These are phyloP conservation scores for Sandelia bainsii DNA, from an alignment of 2,797 vertebrate species.

Conservation along the genomic window DNA sequence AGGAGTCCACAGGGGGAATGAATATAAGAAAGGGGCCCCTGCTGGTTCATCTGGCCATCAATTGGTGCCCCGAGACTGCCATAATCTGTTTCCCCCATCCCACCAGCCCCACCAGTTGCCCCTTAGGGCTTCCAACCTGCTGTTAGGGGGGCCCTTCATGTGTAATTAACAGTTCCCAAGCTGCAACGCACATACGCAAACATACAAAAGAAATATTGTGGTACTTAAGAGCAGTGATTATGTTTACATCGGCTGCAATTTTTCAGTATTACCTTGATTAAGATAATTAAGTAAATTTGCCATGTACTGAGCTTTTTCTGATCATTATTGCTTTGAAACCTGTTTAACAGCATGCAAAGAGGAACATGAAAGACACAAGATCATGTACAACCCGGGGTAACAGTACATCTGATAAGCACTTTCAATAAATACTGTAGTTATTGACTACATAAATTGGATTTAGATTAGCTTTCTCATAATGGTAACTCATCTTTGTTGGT, in stretches of 20 bases:
- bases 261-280: constrained; percentile 36
- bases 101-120: constrained; percentile 73
- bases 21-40: constrained; percentile 90
- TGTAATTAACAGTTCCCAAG: constrained; percentile 82
- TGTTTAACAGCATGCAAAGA: not conserved
- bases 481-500: not conserved
- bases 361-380: not conserved
- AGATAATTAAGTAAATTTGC: constrained; percentile 22
- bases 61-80: constrained; percentile 89
- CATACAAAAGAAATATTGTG: constrained; percentile 31
- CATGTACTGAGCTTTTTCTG: not conserved
- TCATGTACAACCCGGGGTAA: not conserved
- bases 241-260: constrained; percentile 23
- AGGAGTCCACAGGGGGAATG: constrained; percentile 84
- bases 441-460: not conserved
- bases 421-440: not conserved
- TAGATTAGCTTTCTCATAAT: not conserved
- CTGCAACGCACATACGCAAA: constrained; percentile 46
- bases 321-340: not conserved
- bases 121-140: constrained; percentile 77
- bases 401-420: not conserved
- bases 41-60: constrained; percentile 90
- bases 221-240: constrained; percentile 28
- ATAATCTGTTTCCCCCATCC: constrained; percentile 88
- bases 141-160: constrained; percentile 78